Conservation (phyloP, 2,113 vertebrate genomes). For the Serranochromis macrocephalus region DNA sequence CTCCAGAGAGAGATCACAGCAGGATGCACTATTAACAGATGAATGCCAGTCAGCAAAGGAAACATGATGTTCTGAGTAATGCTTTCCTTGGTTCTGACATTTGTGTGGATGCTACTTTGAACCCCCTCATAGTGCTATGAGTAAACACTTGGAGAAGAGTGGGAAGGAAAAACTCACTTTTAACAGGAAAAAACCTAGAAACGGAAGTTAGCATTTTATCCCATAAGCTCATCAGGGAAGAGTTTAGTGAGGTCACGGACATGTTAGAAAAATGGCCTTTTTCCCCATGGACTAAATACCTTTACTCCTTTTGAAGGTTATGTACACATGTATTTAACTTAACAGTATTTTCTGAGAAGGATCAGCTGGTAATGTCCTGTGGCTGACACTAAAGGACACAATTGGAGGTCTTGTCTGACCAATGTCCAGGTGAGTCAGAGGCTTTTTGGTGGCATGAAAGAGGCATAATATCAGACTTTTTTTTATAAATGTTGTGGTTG, state of each 20-base stretch:
- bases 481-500: background rate
- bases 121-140: background rate
- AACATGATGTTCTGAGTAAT: background rate
- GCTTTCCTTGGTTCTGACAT: background rate
- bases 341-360: background rate
- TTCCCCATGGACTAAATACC: background rate
- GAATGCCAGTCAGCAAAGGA: background rate
- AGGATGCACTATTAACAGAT: background rate
- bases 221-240: background rate
- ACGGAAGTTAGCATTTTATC: background rate
- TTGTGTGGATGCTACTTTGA: background rate
- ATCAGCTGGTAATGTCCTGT: background rate
- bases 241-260: background rate
- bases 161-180: background rate
- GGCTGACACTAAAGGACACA: background rate
- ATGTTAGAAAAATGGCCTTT: background rate
- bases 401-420: background rate
- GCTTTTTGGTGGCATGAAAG: background rate
- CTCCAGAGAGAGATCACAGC: background rate
- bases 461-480: background rate
- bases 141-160: background rate
- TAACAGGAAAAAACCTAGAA: background rate
- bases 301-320: background rate
- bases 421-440: background rate
- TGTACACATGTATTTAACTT: background rate